These are phyloP conservation scores for Microtus richardsoni DNA, from an alignment of 2,113 vertebrate species.

Conservation along the genomic window DNA sequence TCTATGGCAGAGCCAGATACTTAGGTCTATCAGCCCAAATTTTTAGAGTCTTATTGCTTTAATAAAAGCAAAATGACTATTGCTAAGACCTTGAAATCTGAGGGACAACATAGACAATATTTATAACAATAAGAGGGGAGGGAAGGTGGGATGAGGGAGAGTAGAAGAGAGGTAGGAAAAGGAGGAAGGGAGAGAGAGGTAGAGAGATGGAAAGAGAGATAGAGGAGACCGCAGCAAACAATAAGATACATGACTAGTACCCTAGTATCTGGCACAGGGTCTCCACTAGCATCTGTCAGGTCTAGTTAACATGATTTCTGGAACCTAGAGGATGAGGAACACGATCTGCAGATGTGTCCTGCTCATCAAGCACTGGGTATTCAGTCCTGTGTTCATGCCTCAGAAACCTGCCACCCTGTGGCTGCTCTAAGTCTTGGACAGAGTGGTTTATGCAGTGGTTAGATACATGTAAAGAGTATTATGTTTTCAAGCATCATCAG, in stretches of 20 bases:
- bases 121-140: neutral
- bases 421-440: slow-evolving; percentile 22
- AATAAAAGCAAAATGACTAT: slow-evolving; percentile 39
- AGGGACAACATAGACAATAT: neutral
- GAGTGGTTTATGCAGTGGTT: neutral
- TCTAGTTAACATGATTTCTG: slow-evolving; percentile 41
- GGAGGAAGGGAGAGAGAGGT: neutral
- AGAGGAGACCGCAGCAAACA: neutral
- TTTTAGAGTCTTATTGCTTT: slow-evolving; percentile 29
- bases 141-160: neutral
- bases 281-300: neutral
- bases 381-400: neutral
- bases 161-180: no score
- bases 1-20: neutral
- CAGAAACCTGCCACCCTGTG: slow-evolving; percentile 28
- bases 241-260: neutral
- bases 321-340: slow-evolving; percentile 32
- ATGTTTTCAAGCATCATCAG: slow-evolving; percentile 40
- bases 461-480: slow-evolving; percentile 45
- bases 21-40: slow-evolving; percentile 3
- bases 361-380: neutral
- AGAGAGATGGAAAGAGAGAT: neutral
- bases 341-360: slow-evolving; percentile 8
- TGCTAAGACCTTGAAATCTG: slow-evolving; percentile 5
- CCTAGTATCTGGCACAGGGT: neutral